Evolutionary conservation across 2,113 vertebrate species (phyloP).

Genomic region (Macquaria ambigua): DNA sequence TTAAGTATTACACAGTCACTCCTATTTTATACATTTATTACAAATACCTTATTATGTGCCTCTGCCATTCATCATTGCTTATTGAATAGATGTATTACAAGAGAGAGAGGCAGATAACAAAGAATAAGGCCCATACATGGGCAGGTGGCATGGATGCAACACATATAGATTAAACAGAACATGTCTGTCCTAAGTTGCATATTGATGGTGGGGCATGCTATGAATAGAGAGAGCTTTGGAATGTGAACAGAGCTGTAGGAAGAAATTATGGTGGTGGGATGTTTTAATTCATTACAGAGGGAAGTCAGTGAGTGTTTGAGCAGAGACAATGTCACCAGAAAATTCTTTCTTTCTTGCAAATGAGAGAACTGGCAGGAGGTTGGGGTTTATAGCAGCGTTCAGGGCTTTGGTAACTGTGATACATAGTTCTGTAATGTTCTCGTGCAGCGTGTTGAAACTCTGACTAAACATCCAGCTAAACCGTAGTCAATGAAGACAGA

Average conservation of each 20-base stretch:
- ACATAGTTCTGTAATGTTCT: too few relatives aligned
- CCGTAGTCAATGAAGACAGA: too few relatives aligned
- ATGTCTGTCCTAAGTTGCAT: neutral
- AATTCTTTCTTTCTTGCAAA: neutral
- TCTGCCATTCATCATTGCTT: neutral
- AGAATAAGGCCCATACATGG: neutral
- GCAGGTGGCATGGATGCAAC: neutral
- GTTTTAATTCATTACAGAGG: neutral
- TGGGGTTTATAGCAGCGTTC: neutral
- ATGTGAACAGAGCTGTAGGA: conserved; percentile 9
- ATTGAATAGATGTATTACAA: neutral
- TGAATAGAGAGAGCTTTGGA: conserved; percentile 6
- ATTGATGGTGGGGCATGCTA: neutral
- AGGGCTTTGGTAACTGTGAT: neutral
- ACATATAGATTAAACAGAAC: neutral
- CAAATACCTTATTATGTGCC: neutral
- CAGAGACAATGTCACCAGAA: conserved; percentile 25
- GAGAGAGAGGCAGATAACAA: neutral
- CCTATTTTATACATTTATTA: neutral
- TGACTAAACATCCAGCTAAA: too few relatives aligned
- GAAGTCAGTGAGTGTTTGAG: conserved; percentile 3
- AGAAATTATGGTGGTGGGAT: neutral
- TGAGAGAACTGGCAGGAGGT: neutral
- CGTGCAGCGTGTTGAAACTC: too few relatives aligned
- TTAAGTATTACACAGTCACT: neutral